Evolutionary conservation across 1,140 invertebrate species (phyloP).

Genomic region (Zaprionus inermis): DNA sequence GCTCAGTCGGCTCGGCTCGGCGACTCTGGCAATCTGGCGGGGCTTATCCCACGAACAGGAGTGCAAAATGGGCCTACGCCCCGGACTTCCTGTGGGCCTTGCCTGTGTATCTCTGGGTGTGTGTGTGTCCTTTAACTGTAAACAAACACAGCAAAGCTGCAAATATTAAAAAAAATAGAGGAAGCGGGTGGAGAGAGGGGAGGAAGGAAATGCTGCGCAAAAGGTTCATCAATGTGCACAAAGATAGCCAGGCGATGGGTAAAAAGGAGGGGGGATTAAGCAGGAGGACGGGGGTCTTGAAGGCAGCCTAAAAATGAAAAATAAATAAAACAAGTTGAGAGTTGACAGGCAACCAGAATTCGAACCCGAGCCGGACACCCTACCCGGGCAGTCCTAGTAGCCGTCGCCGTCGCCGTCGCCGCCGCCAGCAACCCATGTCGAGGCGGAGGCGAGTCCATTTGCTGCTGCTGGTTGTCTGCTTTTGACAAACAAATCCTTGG

Average conservation of each 20-base stretch:
- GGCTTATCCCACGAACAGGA: constrained; percentile 43
- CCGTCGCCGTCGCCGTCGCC: too few relatives aligned
- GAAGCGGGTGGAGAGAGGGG: background rate
- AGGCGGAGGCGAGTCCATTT: constrained; percentile 34
- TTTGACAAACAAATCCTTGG: constrained; percentile 80
- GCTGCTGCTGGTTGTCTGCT: constrained; percentile 53
- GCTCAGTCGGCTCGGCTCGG: background rate
- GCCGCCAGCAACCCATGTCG: background rate
- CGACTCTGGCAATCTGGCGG: constrained; percentile 17
- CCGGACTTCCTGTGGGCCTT: constrained; percentile 41
- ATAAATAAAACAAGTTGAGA: constrained; percentile 68
- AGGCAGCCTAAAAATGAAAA: constrained; percentile 52
- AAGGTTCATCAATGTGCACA: constrained; percentile 62
- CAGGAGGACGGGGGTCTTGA: too few relatives aligned
- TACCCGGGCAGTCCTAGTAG: background rate
- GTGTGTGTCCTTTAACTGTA: constrained; percentile 53
- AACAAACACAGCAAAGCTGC: constrained; percentile 58
- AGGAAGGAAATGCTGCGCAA: constrained; percentile 21
- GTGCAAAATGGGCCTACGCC: constrained; percentile 40
- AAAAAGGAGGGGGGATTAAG: background rate
- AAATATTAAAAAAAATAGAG: constrained; percentile 47
- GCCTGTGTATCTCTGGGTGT: background rate
- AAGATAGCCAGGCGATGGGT: constrained; percentile 7
- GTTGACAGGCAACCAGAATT: constrained; percentile 55
- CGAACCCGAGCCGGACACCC: constrained; percentile 16